Percentiles rank a stretch among this genome's conserved stretches.
phyloP scores from a whole-genome alignment of 2,888 invertebrate species.

The Xestia rhomboidea region DNA sequence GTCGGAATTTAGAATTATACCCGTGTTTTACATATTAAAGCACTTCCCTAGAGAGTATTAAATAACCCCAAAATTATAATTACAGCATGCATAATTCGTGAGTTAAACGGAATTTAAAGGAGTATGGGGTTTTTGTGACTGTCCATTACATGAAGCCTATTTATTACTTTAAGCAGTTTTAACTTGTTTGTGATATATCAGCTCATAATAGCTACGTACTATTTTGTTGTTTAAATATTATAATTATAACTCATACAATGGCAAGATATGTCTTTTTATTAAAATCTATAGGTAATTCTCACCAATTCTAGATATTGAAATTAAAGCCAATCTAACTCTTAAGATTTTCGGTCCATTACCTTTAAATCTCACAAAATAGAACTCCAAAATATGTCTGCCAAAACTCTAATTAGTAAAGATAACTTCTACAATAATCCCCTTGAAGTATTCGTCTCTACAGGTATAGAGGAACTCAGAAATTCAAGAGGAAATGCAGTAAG shows the following conservation, averaged over 20 bases:
- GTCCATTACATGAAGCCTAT: neutral
- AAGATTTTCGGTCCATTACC: neutral
- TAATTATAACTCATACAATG: neutral
- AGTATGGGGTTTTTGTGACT: neutral
- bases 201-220: neutral
- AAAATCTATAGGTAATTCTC: neutral
- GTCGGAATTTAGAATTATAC: neutral
- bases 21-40: neutral
- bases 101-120: neutral
- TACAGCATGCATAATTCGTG: neutral
- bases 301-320: neutral
- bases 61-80: neutral
- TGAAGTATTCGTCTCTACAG: slow-evolving; percentile 83
- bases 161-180: neutral
- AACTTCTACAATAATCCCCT: slow-evolving; percentile 74
- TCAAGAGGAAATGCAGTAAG: slow-evolving; percentile 87
- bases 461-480: slow-evolving; percentile 88
- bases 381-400: neutral
- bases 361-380: neutral
- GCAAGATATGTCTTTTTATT: neutral
- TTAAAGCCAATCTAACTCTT: neutral
- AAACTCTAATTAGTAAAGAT: neutral
- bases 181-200: neutral
- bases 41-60: neutral
- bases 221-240: neutral